Evolutionary conservation across 2,888 invertebrate species (phyloP).

Genomic region (Bombylius discolor): DNA sequence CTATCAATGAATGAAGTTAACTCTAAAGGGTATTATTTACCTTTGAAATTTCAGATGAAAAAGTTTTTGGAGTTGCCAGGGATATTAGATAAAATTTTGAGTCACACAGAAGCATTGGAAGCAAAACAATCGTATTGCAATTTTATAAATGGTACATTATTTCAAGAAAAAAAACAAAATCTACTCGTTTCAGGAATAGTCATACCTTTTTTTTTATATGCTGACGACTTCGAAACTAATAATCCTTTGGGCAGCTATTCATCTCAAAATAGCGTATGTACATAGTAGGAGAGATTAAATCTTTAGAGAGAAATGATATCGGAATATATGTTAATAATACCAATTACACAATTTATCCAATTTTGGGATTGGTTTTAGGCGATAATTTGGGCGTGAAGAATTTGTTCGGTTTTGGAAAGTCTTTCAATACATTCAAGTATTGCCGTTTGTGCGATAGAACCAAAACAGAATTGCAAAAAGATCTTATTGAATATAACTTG

Average conservation of each 20-base stretch:
- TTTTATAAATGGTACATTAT: neutral
- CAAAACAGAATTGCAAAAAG: neutral
- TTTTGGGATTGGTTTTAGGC: constrained; percentile 2
- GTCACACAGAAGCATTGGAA: neutral
- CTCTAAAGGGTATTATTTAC: neutral
- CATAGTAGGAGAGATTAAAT: constrained; percentile 2
- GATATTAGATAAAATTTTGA: neutral
- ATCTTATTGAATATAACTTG: neutral
- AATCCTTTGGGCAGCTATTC: constrained; percentile 4
- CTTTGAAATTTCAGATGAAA: neutral
- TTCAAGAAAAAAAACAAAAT: neutral
- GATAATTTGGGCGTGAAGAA: constrained; percentile 6
- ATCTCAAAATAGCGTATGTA: neutral
- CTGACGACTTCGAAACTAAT: constrained; percentile 5
- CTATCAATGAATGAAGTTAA: neutral
- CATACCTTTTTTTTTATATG: constrained; percentile 4
- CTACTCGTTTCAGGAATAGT: neutral
- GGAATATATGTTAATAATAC: neutral
- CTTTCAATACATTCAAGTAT: constrained; percentile 1
- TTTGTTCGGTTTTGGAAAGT: constrained; percentile 2
- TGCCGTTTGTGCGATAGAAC: constrained; percentile 1
- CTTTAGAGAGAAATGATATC: neutral
- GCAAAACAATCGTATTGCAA: neutral
- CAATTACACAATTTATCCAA: neutral
- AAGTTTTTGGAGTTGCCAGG: neutral